phyloP scores from a whole-genome alignment of 64 coral and sea anemone genomes.

The Anthopleura sola region DNA sequence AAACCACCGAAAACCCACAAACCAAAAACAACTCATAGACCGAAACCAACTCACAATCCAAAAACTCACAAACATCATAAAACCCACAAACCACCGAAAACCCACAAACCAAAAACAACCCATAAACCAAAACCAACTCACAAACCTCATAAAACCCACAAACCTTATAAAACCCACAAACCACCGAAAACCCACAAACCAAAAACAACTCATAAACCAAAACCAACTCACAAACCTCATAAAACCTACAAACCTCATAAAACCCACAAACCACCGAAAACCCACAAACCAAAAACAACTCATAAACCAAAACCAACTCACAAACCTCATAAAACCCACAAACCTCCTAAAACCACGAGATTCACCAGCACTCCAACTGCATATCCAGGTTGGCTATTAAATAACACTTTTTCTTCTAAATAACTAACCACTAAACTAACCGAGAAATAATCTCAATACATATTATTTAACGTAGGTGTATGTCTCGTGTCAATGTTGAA shows the following conservation, averaged over 20 bases:
- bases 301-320: not conserved
- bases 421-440: not conserved
- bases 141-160: not conserved
- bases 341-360: not conserved
- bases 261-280: not conserved
- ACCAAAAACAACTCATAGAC: not conserved
- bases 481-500: no score
- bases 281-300: not conserved
- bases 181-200: not conserved
- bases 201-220: not conserved
- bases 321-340: not conserved
- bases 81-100: not conserved
- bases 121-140: not conserved
- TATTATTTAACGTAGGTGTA: no score
- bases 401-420: not conserved
- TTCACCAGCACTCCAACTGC: not conserved
- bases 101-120: not conserved
- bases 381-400: conserved; percentile 4
- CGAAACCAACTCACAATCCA: not conserved
- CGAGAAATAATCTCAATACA: not conserved
- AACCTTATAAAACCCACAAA: not conserved
- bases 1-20: not conserved
- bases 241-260: not conserved
- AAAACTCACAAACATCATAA: not conserved
- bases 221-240: not conserved